Evolutionary conservation across 2,888 invertebrate genomes (phyloP), one percentile per base, ranked within the genome.

Genomic region (Drosophila gaucha): DNA sequence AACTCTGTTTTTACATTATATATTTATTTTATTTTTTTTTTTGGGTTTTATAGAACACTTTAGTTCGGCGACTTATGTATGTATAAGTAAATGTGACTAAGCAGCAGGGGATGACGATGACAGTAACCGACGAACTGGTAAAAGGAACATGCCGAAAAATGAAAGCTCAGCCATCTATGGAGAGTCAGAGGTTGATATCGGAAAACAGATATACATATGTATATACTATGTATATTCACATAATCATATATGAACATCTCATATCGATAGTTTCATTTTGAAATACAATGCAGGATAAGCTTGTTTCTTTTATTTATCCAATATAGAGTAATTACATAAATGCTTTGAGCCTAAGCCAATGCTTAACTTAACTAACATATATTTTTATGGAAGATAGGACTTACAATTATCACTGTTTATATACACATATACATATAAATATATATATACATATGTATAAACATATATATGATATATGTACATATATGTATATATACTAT

Each of bases 21-120:
- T 41, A 5, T 55, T 20, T 44, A 12, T 6, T 16, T 41, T 49
- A 20, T 16, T 35, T 36, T 33, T 51, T 60, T 49, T 24, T 60
- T 12, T 50, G 9, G 6, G 8, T 24, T 60, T 39, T 22, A 24
- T 62, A 31, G 55, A 56, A 50, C 60, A 62, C 67, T 75, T 67
- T 36, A 54, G 41, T 78, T 49, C 36, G 28, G 18, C 26, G 36
- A 43, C 55, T 58, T 62, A 65, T 74, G 65, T 69, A 60, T 76
- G 75, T 78, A 67, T 64, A 78, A 63, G 75, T 56, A 60, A 66
- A 67, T 66, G 59, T 64, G 56, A 56, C 69, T 68, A 56, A 70
- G 65, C 57, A 57, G 59, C 50, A 63, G 35, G 70, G 57, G 69
- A 70, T 65, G 63, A 65, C 55, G 38, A 51, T 52, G 36, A 52